These are phyloP conservation scores for Typhlichthys subterraneus DNA, from an alignment of 2,797 vertebrate species.

Conservation along the genomic window DNA sequence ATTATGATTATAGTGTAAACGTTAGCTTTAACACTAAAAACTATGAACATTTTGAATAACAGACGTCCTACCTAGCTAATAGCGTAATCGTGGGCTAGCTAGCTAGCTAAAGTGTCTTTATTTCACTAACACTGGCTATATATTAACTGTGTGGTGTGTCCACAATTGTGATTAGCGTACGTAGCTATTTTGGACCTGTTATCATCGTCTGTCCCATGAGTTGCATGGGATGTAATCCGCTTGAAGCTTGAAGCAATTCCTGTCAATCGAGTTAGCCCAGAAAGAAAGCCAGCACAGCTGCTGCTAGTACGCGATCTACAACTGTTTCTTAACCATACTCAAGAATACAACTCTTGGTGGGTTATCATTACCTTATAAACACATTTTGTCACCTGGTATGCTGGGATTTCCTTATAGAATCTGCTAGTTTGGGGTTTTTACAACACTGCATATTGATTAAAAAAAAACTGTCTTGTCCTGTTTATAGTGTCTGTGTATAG, in stretches of 20 bases:
- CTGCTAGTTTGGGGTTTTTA: neutral
- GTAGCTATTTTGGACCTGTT: neutral
- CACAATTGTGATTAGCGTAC: neutral
- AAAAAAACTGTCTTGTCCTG: neutral
- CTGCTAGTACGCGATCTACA: too few species aligned
- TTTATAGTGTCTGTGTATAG: slow-evolving; percentile 18
- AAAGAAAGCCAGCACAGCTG: too few species aligned
- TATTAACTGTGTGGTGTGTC: neutral
- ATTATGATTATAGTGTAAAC: too few species aligned
- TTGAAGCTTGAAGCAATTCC: slow-evolving; percentile 21
- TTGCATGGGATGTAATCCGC: slow-evolving; percentile 36
- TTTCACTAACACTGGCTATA: neutral
- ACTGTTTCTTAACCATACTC: too few species aligned
- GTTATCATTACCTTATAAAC: too few species aligned
- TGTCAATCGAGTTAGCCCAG: slow-evolving; percentile 43
- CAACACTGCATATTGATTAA: neutral
- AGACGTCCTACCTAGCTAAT: too few species aligned
- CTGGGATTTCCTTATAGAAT: neutral
- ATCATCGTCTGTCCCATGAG: neutral
- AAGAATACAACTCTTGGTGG: too few species aligned
- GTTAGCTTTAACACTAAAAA: too few species aligned
- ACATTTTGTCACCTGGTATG: neutral
- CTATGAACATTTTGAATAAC: too few species aligned
- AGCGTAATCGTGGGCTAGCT: too few species aligned
- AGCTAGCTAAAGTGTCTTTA: too few species aligned